Evolutionary conservation across 2,797 vertebrate species (phyloP).

Genomic region (Hydrolagus colliei): DNA sequence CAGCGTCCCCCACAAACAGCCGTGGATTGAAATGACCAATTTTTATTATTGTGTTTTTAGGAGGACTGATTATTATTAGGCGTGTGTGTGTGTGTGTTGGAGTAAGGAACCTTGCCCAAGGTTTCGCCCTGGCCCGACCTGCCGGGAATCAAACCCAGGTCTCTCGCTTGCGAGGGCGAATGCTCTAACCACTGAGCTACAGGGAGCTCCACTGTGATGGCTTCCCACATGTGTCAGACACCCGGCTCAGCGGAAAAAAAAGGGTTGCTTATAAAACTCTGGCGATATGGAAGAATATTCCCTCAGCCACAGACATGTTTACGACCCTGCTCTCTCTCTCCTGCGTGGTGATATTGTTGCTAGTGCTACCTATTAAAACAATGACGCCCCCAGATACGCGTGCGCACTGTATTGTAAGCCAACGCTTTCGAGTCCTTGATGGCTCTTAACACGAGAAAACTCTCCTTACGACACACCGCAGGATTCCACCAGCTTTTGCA

Average conservation of each 20-base stretch:
- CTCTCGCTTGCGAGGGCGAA: too few relatives aligned
- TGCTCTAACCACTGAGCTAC: too few relatives aligned
- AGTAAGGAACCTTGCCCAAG: too few relatives aligned
- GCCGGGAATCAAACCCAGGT: too few relatives aligned
- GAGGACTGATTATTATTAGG: too few relatives aligned
- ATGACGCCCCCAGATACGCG: neutral
- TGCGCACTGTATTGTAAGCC: neutral
- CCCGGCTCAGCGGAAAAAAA: neutral
- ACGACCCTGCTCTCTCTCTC: neutral
- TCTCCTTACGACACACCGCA: neutral
- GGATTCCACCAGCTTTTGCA: neutral
- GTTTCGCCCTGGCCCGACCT: too few relatives aligned
- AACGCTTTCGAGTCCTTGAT: neutral
- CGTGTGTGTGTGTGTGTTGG: too few relatives aligned
- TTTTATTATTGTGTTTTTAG: too few relatives aligned
- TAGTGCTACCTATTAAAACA: neutral
- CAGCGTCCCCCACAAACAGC: too few relatives aligned
- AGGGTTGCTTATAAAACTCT: neutral
- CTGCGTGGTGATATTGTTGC: neutral
- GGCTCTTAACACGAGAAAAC: neutral
- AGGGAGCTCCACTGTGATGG: too few relatives aligned
- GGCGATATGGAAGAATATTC: neutral
- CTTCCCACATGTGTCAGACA: too few relatives aligned
- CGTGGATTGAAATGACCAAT: too few relatives aligned
- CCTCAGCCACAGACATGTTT: neutral